phyloP scores from a whole-genome alignment of 2,888 invertebrate genomes.

The Meiosimyza platycephala region DNA sequence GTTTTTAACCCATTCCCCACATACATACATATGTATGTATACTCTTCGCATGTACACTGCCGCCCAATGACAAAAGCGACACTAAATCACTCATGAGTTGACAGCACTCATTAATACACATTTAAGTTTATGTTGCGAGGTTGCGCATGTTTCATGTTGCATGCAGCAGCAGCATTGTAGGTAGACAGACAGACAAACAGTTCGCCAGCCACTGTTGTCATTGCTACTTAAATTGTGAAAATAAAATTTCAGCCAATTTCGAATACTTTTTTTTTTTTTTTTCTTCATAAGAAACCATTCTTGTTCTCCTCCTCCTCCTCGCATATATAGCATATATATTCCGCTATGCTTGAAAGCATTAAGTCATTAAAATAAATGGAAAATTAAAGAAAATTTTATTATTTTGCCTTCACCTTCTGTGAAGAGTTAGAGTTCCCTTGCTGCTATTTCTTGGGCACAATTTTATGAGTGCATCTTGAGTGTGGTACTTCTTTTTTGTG shows the following conservation, averaged over 20 bases:
- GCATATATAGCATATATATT: no score
- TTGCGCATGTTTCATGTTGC: constrained; percentile 3
- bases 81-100: constrained; percentile 34
- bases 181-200: constrained; percentile 5
- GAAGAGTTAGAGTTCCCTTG: no score
- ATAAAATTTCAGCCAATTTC: no score
- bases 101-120: constrained; percentile 37
- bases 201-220: neutral
- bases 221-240: no score
- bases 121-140: constrained; percentile 30
- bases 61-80: constrained; percentile 11
- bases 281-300: no score
- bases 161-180: constrained; percentile 11
- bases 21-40: no score
- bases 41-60: neutral
- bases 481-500: neutral
- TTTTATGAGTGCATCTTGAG: neutral
- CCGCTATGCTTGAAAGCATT: constrained; percentile 3
- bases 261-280: no score
- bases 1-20: constrained; percentile 11
- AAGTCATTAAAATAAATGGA: constrained; percentile 25
- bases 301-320: no score
- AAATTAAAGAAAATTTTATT: constrained; percentile 25
- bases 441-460: neutral
- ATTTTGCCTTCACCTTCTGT: neutral